These are phyloP conservation scores for Ploceus nigricollis DNA, from an alignment of 2,113 vertebrate species.

Conservation along the genomic window DNA sequence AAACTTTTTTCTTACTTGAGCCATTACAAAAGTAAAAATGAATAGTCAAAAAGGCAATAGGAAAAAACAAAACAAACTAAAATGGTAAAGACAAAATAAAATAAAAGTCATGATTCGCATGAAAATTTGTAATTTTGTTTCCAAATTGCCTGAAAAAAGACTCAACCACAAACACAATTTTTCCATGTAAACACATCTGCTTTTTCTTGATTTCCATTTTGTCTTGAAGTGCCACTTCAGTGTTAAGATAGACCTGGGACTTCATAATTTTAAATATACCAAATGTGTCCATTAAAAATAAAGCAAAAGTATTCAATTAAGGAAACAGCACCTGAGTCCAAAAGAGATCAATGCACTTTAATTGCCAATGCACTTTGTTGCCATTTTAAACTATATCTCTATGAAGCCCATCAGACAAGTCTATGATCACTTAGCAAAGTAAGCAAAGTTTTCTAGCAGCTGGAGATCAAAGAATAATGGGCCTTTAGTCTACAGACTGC, in stretches of 20 bases:
- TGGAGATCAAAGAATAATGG: conserved; percentile 6
- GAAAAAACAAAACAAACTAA: neutral
- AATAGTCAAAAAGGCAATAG: neutral
- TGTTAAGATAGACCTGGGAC: neutral
- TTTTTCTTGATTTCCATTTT: neutral
- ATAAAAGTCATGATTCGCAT: neutral
- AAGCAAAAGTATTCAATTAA: neutral
- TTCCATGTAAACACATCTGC: neutral
- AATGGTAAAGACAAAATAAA: neutral
- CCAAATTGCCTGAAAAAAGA: neutral
- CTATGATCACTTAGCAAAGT: conserved; percentile 2
- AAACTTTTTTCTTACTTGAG: neutral
- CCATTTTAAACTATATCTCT: neutral
- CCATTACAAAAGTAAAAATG: neutral
- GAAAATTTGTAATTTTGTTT: neutral
- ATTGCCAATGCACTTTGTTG: neutral
- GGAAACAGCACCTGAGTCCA: neutral
- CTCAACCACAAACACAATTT: neutral
- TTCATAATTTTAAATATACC: neutral
- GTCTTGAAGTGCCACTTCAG: neutral
- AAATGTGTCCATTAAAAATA: neutral
- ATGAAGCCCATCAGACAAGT: neutral
- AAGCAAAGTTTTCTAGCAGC: neutral
- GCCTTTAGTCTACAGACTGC: neutral
- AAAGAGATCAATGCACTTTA: neutral